phyloP scores from a whole-genome alignment of 2,888 invertebrate genomes.

The Agonopterix alstromeriana region DNA sequence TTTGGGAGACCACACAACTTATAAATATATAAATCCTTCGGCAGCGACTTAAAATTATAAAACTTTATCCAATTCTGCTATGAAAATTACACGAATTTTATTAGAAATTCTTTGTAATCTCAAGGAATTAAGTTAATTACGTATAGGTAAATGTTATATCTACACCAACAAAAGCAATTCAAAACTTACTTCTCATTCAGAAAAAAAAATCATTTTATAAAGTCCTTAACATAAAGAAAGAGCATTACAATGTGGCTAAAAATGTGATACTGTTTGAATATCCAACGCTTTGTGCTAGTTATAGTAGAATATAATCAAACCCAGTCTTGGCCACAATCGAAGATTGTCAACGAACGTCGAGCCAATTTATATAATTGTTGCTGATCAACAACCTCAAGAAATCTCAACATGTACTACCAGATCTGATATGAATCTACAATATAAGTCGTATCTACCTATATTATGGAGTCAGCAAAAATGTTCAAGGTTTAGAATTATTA shows the following conservation, averaged over 20 bases:
- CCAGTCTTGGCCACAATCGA: conserved; percentile 68
- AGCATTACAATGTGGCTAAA: conserved; percentile 46
- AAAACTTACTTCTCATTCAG: conserved; percentile 44
- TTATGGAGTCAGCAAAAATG: conserved; percentile 43
- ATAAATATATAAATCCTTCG: conserved; percentile 22
- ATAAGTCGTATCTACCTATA: conserved; percentile 29
- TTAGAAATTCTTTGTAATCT: conserved; percentile 68
- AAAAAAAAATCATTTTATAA: conserved; percentile 36
- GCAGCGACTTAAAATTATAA: conserved; percentile 33
- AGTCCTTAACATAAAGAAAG: conserved; percentile 24
- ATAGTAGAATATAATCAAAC: conserved; percentile 47
- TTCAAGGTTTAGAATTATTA: conserved; percentile 73
- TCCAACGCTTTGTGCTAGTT: conserved; percentile 64
- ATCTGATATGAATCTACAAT: conserved; percentile 66
- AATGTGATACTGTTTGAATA: conserved; percentile 64
- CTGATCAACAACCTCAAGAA: conserved; percentile 36
- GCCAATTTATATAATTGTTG: conserved; percentile 26
- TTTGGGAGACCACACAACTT: conserved; percentile 27
- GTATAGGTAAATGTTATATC: conserved; percentile 56
- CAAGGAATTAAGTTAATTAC: conserved; percentile 58
- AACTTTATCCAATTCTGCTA: conserved; percentile 63
- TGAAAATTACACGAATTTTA: conserved; percentile 71
- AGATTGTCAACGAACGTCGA: conserved; percentile 64
- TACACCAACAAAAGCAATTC: conserved; percentile 52
- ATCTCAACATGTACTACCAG: conserved; percentile 53